Percentiles rank a stretch among this genome's conserved stretches.
Evolutionary conservation across 2,888 invertebrate species (phyloP).

Genomic region (Mystacides longicornis): DNA sequence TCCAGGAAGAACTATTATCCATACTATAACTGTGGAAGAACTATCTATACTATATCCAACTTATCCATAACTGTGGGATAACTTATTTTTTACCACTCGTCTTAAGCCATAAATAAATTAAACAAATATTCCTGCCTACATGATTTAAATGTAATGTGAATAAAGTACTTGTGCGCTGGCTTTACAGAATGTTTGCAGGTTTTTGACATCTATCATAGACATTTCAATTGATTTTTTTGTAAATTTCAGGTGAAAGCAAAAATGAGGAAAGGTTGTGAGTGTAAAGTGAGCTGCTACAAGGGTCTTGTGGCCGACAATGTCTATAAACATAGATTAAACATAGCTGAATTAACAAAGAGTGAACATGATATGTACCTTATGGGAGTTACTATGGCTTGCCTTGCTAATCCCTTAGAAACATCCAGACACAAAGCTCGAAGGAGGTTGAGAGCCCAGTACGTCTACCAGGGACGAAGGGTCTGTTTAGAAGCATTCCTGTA

Average conservation of each 20-base stretch:
- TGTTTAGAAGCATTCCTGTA: slow-evolving; percentile 73
- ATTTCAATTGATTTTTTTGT: neutral
- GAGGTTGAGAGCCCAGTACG: slow-evolving; percentile 66
- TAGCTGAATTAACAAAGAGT: slow-evolving; percentile 71
- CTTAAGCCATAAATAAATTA: too few species aligned
- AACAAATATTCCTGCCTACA: too few species aligned
- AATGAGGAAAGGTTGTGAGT: slow-evolving; percentile 66
- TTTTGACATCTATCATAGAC: too few species aligned
- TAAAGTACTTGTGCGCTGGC: too few species aligned
- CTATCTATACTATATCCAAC: too few species aligned
- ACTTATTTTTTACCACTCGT: too few species aligned
- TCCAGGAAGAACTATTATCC: too few species aligned
- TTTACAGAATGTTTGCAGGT: too few species aligned
- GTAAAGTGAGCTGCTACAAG: slow-evolving; percentile 69
- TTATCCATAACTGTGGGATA: too few species aligned
- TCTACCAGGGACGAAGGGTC: slow-evolving; percentile 69
- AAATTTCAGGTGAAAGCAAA: slow-evolving; percentile 57
- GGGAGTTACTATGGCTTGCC: slow-evolving; percentile 78
- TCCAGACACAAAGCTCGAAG: slow-evolving; percentile 65
- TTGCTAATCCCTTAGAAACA: slow-evolving; percentile 66
- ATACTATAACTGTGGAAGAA: too few species aligned
- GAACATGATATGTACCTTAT: slow-evolving; percentile 80
- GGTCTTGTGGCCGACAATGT: slow-evolving; percentile 69
- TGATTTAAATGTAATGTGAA: too few species aligned
- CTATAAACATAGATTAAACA: slow-evolving; percentile 67